These are phyloP conservation scores for Atta cephalotes DNA, from an alignment of 1,140 invertebrate species.

Conservation along the genomic window DNA sequence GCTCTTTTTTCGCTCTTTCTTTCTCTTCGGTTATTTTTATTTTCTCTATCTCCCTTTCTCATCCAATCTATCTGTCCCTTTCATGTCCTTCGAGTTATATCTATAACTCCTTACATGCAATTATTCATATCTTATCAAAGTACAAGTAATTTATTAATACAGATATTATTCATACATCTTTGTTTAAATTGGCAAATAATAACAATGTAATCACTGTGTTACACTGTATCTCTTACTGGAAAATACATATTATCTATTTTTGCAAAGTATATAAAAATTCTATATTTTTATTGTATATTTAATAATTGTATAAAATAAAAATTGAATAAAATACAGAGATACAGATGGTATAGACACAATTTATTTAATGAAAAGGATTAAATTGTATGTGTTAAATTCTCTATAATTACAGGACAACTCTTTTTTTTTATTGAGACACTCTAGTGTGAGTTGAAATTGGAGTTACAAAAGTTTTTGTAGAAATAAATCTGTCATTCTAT, in stretches of 20 bases:
- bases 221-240: no score
- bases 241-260: neutral
- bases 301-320: no score
- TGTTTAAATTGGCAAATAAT: no score
- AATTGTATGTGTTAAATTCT: neutral
- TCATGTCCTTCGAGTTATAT: neutral
- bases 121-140: neutral
- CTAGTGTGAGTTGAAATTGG: neutral
- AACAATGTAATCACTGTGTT: no score
- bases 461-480: neutral
- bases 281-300: neutral
- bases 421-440: neutral
- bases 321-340: no score
- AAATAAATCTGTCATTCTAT: neutral
- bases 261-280: neutral
- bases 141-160: neutral
- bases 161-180: no score
- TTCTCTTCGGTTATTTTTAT: neutral
- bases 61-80: neutral
- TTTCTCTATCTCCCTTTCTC: neutral
- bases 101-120: neutral
- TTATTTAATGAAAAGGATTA: no score
- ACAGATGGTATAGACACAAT: no score
- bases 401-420: neutral
- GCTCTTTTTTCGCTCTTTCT: conserved; percentile 2